phyloP scores from a whole-genome alignment of 2,888 invertebrate species.

The Panzeria rudis region DNA sequence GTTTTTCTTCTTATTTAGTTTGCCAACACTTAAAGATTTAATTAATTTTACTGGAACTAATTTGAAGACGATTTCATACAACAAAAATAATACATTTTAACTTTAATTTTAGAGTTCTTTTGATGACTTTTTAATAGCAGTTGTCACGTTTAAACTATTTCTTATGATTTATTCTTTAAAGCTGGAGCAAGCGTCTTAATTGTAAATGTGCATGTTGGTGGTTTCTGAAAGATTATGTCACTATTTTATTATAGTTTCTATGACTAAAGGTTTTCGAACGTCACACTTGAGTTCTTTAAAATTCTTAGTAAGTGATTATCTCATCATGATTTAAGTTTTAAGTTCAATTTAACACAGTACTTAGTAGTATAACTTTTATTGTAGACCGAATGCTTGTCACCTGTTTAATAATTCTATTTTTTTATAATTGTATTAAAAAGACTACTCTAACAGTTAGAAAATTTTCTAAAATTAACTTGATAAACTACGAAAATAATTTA shows the following conservation, averaged over 20 bases:
- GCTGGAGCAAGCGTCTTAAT: background rate
- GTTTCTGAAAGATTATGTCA: constrained; percentile 42
- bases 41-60: constrained; percentile 62
- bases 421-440: background rate
- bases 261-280: constrained; percentile 15
- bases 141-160: background rate
- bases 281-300: constrained; percentile 54
- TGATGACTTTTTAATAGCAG: constrained; percentile 58
- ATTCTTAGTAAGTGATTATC: background rate
- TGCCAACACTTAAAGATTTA: constrained; percentile 12
- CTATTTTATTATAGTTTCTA: constrained; percentile 19
- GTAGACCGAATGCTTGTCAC: background rate
- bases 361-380: background rate
- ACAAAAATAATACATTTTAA: too few relatives aligned
- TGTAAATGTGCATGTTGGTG: constrained; percentile 34
- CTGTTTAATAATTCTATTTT: background rate
- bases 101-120: constrained; percentile 11
- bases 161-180: background rate
- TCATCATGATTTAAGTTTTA: constrained; percentile 9
- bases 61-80: constrained; percentile 36
- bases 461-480: constrained; percentile 13
- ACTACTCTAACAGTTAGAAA: constrained; percentile 13
- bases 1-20: background rate
- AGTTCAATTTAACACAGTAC: background rate
- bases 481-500: background rate